Evolutionary conservation across 2,888 invertebrate species (phyloP), one percentile per base, ranked within the genome.

Genomic region (Dorcus hopei): DNA sequence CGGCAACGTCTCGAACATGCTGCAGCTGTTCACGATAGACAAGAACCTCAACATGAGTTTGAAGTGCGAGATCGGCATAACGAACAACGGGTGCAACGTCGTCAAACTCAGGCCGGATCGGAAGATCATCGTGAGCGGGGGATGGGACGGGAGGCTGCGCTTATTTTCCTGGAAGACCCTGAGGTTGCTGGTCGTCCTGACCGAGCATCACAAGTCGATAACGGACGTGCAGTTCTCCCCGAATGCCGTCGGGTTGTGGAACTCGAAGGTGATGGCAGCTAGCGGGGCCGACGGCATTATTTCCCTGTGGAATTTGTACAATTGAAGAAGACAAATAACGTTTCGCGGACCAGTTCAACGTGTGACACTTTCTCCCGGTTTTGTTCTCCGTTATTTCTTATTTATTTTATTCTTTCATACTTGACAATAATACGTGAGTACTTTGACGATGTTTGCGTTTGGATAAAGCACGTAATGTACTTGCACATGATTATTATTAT

Each of bases 241-340:
- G 0, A 81, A 82, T 48, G 82, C 83, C 63, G 86, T 90, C 6
- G 81, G 84, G 57, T 80, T 83, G 66, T 90, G 90, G 86, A 85
- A 86, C 52, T 84, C 87, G n/a, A 84, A 86, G 57, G 83, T 91
- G n/a, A 88, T 91, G 87, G 91, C 90, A 9, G 88, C 87, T 0
- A 86, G 86, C 47, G 87, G 89, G 23, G 83, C 87, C 61, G 91
- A 92, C 77, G 88, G 89, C 64, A 85, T 85, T 70, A 87, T 92
- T 66, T 87, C 90, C 4, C 81, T 92, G 56, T 92, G 91, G 91
- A 87, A 90, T 80, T 81, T 92, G 69, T 92, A 91, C 74, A 90
- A 90, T 80, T 83, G 71, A 78, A n/a, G 7, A 19, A 3, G 19
- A 19, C 19, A 3, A 19, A 3, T 19, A 19, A 19, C 19, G 19